Percentiles rank a stretch among this genome's conserved stretches.
These are phyloP conservation scores for Numida meleagris DNA, from an alignment of 2,113 vertebrate genomes.

Conservation along the genomic window DNA sequence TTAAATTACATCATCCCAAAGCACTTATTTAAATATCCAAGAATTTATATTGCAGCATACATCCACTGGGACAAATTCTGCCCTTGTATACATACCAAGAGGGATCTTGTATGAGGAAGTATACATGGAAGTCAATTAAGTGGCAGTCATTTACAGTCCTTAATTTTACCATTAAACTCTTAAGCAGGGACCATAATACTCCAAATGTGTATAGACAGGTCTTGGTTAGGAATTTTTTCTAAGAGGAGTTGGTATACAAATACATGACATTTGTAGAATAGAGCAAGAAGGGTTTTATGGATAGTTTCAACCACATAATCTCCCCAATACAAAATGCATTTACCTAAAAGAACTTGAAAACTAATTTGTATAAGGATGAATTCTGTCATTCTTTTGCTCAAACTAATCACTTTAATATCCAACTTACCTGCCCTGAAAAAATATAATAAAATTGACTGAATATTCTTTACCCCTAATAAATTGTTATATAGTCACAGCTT, in stretches of 20 bases:
- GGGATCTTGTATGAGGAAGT: conserved; percentile 22
- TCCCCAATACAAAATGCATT: background rate
- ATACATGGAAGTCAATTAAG: conserved; percentile 39
- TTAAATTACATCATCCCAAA: conserved; percentile 7
- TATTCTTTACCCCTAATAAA: background rate
- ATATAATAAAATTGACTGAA: background rate
- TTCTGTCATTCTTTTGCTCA: background rate
- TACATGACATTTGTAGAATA: background rate
- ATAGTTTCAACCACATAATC: background rate
- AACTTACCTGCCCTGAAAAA: too few species aligned
- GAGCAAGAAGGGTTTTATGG: background rate
- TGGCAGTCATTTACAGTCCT: background rate
- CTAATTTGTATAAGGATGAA: background rate
- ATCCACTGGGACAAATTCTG: conserved; percentile 32
- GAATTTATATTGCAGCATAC: background rate
- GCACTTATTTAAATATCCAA: background rate
- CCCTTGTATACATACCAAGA: background rate
- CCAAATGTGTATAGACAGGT: background rate
- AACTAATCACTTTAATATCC: background rate
- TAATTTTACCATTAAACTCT: conserved; percentile 38
- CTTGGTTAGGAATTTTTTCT: background rate
- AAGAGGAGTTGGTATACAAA: background rate
- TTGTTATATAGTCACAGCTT: background rate
- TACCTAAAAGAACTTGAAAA: background rate
- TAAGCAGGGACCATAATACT: background rate